phyloP scores from a whole-genome alignment of 1,140 invertebrate genomes.

The Babylonia areolata region DNA sequence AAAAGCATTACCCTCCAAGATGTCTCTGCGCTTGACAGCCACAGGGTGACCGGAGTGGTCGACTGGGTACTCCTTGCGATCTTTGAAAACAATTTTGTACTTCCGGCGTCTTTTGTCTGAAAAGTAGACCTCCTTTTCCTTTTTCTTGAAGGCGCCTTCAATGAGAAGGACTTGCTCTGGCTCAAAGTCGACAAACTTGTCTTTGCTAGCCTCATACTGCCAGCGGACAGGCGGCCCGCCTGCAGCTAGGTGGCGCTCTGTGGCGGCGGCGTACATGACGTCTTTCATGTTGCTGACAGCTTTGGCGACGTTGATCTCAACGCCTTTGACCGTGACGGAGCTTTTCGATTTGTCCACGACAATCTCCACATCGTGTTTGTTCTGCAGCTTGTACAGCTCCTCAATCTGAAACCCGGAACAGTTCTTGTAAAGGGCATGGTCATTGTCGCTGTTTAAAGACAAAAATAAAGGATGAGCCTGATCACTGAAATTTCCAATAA shows the following conservation, averaged over 20 bases:
- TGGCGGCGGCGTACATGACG: background rate
- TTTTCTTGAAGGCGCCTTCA: slow-evolving; percentile 33
- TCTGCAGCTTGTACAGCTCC: slow-evolving; percentile 14
- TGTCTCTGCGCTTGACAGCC: slow-evolving; percentile 18
- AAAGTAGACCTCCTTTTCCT: background rate
- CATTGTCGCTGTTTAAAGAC: background rate
- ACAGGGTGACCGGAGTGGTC: background rate
- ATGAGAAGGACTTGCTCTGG: slow-evolving; percentile 1
- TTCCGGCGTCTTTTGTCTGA: slow-evolving; percentile 6
- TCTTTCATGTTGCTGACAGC: slow-evolving; percentile 20
- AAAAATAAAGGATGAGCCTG: too few relatives aligned
- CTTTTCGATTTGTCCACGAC: background rate
- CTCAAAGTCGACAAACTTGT: slow-evolving; percentile 32
- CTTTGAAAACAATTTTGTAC: slow-evolving; percentile 29
- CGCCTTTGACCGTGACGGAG: background rate
- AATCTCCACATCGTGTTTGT: slow-evolving; percentile 25
- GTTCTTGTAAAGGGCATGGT: too few relatives aligned
- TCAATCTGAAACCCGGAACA: slow-evolving; percentile 15
- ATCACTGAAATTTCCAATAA: background rate
- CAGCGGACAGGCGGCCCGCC: slow-evolving; percentile 25
- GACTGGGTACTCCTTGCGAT: slow-evolving; percentile 16
- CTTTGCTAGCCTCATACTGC: slow-evolving; percentile 29
- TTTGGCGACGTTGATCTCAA: slow-evolving; percentile 9
- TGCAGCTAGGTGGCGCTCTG: background rate
- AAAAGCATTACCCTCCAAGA: slow-evolving; percentile 1